Evolutionary conservation across 2,113 vertebrate genomes (phyloP), one percentile per base, ranked within the genome.

Genomic region (Gymnorhina tibicen): DNA sequence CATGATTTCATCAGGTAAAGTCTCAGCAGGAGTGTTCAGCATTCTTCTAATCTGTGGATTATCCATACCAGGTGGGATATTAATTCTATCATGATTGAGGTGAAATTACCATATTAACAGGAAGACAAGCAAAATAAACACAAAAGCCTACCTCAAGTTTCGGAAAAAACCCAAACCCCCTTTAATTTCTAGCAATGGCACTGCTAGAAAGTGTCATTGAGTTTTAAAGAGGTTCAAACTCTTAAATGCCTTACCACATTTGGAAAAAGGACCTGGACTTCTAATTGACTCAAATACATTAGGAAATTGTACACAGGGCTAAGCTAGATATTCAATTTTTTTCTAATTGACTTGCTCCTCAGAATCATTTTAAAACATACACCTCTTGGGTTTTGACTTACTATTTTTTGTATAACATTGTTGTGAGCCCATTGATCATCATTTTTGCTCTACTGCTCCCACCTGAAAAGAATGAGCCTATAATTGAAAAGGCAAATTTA

Each of bases 401-500:
- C 22, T 85, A 55, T 72, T 81, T 94, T 92, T 84, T 56, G 24
- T 55, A 59, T 28, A 55, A 4, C 42, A 81, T 67, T 89, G 50
- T 70, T 89, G 47, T 79, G 33, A 84, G 42, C 22, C 42, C 52
- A 81, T 52, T 87, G 95, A 93, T 95, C 76, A 96, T 83, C 0
- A 81, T 84, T 92, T 89, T 92, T 84, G 56, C 26, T 86, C 52
- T 78, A 49, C 56, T 87, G 39, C 77, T 89, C 46, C 81, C 53
- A 81, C 62, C 32, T 81, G 41, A 58, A 91, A 95, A 89, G 41
- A 95, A 85, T 68, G 9, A 75, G 53, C n/a, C 73, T 78, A 44
- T 95, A 97, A 95, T 23, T 89, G 73, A 95, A 95, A 95, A 92
- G 66, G 76, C 33, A 89, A 87, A 89, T 94, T 95, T 94, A 95